A percentile compares a stretch with the other conserved stretches of the same genome.
These are phyloP conservation scores for Spilarctia lutea DNA, from an alignment of 2,888 invertebrate species.

Conservation along the genomic window DNA sequence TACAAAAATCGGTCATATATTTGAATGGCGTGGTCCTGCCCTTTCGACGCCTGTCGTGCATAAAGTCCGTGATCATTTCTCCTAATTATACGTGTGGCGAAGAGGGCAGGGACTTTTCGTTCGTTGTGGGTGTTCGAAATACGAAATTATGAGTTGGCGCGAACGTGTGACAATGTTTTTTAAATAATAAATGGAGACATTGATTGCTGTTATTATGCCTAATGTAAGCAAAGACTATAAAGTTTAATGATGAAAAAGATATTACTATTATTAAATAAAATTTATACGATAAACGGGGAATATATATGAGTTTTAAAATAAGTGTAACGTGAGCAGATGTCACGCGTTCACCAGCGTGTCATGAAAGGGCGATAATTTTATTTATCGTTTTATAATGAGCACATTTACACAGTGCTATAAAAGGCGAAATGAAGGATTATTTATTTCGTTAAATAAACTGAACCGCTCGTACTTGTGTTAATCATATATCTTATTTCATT, in stretches of 20 bases:
- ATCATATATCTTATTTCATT: conserved; percentile 29
- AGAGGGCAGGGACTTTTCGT: conserved; percentile 71
- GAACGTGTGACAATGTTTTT: conserved; percentile 79
- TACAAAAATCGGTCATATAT: conserved; percentile 81
- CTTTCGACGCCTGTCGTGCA: conserved; percentile 84
- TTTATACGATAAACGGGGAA: conserved; percentile 66
- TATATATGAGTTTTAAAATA: conserved; percentile 75
- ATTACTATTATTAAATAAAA: conserved; percentile 38
- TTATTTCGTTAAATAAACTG: conserved; percentile 42
- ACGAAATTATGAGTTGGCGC: conserved; percentile 81
- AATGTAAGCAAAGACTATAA: conserved; percentile 60
- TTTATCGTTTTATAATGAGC: conserved; percentile 85
- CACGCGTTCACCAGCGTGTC: conserved; percentile 69
- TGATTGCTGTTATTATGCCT: conserved; percentile 67
- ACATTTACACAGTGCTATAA: conserved; percentile 69
- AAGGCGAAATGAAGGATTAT: conserved; percentile 45
- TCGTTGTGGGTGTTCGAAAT: conserved; percentile 85
- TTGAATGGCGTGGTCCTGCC: conserved; percentile 74
- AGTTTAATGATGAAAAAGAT: conserved; percentile 42
- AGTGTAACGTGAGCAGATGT: conserved; percentile 73
- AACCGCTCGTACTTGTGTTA: conserved; percentile 26
- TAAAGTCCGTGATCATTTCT: conserved; percentile 81
- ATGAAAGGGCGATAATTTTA: conserved; percentile 82
- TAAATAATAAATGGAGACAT: conserved; percentile 64
- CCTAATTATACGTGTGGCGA: conserved; percentile 81